Evolutionary conservation across 2,113 vertebrate species (phyloP), one percentile per base, ranked within the genome.

Genomic region (Melanerpes formicivorus): DNA sequence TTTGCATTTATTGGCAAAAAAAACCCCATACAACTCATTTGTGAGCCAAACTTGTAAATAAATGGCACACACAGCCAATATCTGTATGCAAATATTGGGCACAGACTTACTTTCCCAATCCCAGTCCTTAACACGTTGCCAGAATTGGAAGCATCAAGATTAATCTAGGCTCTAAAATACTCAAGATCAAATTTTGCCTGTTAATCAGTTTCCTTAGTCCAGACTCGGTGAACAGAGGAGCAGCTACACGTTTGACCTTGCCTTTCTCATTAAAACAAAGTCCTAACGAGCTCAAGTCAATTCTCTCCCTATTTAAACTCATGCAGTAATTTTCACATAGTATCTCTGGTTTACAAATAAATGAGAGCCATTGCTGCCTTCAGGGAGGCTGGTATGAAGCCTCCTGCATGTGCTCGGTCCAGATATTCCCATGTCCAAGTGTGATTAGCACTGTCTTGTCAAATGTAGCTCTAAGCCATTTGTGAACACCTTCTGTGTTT

Each of bases 381-480:
- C 4, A 7, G 27, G 52, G 55, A 85, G 30, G 22, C 54, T 72
- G 71, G 71, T 65, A 84, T 4, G 25, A 91, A 93, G 77, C 44
- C 80, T 93, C 63, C 63, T 81, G 92, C 92, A 71, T 94, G 88
- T 96, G 87, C 94, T 93, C 93, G 78, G 67, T 95, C 80, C 93
- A 95, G 95, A 96, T 97, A 96, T 97, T 97, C 98, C 97, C 98
- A 97, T 97, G 97, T 97, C 87, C 88, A 85, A 92, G 95, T 96
- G 97, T 95, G 94, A 98, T 97, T 98, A 97, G 88, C 98, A 97
- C 93, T 72, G 91, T 96, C 95, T 94, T 97, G 98, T 94, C 96
- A 98, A 97, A 97, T 98, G 96, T 97, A 97, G 96, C 98, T 96
- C 97, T 97, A 88, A 94, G 94, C 98, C 98, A 98, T 98, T 97